Evolutionary conservation across 2,888 invertebrate species (phyloP).

Genomic region (Microctonus hyperodae): DNA sequence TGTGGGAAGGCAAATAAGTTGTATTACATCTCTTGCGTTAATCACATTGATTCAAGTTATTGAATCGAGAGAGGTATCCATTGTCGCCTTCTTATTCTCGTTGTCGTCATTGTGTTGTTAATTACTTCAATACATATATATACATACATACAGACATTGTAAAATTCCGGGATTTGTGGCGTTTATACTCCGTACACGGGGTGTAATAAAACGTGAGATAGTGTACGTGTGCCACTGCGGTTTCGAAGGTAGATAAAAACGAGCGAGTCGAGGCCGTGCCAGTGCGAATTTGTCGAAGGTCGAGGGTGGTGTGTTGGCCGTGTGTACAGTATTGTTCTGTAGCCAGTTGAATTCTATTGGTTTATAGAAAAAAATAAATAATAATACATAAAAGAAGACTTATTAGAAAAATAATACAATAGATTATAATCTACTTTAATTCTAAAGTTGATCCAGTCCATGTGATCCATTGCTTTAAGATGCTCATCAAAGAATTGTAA

Average conservation of each 20-base stretch:
- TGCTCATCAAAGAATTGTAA: constrained; percentile 63
- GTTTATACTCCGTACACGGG: constrained; percentile 26
- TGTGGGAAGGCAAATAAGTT: not conserved
- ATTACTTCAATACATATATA: no score
- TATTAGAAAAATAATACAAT: not conserved
- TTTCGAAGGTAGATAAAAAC: constrained; percentile 36
- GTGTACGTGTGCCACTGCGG: constrained; percentile 24
- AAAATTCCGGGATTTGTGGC: constrained; percentile 26
- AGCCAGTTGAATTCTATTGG: constrained; percentile 12
- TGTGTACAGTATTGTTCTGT: constrained; percentile 25
- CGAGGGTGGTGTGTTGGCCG: constrained; percentile 34
- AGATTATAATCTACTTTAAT: not conserved
- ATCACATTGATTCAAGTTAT: no score
- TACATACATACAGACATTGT: not conserved
- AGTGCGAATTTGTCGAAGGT: constrained; percentile 36
- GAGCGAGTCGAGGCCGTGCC: constrained; percentile 31
- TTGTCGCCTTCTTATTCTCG: not conserved
- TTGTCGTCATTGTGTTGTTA: not conserved
- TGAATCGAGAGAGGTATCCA: not conserved
- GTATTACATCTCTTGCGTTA: not conserved
- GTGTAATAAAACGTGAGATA: constrained; percentile 5
- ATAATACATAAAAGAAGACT: not conserved
- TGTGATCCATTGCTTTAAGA: constrained; percentile 53
- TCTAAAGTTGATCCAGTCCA: constrained; percentile 41
- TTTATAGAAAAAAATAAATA: constrained; percentile 14